Evolutionary conservation across 2,113 vertebrate genomes (phyloP).

Genomic region (Abramis brama): DNA sequence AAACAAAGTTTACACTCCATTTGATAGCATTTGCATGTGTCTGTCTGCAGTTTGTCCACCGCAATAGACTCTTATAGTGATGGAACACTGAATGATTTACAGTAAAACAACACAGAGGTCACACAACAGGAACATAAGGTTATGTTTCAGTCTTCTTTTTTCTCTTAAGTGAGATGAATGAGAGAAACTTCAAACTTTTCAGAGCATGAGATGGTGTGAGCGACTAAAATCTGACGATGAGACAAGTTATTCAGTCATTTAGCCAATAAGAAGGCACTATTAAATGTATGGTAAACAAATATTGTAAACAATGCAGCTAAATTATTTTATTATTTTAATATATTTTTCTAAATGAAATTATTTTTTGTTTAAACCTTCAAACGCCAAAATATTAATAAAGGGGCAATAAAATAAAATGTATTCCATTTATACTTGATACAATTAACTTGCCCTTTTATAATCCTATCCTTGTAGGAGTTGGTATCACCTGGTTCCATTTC

Average conservation of each 20-base stretch:
- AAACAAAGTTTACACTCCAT: background rate
- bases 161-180: background rate
- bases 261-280: background rate
- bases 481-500: background rate
- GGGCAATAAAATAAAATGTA: background rate
- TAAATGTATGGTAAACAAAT: background rate
- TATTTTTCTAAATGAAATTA: background rate
- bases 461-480: background rate
- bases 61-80: background rate
- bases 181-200: background rate
- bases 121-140: background rate
- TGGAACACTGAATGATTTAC: slow-evolving; percentile 16
- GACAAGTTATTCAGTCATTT: too few relatives aligned
- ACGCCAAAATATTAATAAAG: background rate
- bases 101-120: slow-evolving; percentile 20
- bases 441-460: background rate
- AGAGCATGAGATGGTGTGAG: background rate
- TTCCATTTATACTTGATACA: background rate
- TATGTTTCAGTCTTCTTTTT: background rate
- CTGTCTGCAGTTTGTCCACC: background rate
- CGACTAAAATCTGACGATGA: too few relatives aligned
- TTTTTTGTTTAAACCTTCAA: background rate
- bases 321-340: background rate
- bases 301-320: too few relatives aligned
- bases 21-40: background rate